phyloP scores from a whole-genome alignment of 2,113 vertebrate genomes.

The Patagioenas fasciata region DNA sequence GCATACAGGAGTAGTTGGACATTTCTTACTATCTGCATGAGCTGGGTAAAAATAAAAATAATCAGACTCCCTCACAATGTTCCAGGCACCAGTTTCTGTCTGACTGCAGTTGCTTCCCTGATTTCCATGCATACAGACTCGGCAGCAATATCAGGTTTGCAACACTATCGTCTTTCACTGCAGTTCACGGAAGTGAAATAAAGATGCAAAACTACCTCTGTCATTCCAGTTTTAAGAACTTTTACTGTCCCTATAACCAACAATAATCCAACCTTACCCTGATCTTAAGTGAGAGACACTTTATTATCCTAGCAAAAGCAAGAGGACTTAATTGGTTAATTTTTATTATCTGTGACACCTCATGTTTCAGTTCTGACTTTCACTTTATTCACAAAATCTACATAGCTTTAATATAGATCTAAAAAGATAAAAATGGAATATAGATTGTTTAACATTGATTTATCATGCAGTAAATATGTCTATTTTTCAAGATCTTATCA shows the following conservation, averaged over 20 bases:
- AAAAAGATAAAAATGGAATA: not conserved
- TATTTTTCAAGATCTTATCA: not conserved
- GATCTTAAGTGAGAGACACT: not conserved
- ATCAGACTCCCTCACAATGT: not conserved
- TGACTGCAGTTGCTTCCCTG: not conserved
- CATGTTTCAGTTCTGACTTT: not conserved
- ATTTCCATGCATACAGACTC: not conserved
- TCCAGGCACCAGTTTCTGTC: not conserved
- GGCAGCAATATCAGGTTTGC: not conserved
- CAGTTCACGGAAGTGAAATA: not conserved
- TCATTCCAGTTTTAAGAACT: not conserved
- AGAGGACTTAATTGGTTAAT: not conserved
- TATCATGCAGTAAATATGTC: not conserved
- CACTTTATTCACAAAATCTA: not conserved
- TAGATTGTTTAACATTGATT: not conserved
- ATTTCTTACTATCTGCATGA: not conserved
- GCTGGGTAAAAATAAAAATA: constrained; percentile 27
- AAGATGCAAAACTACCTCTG: not conserved
- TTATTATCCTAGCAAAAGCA: not conserved
- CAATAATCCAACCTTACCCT: not conserved
- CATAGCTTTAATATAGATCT: not conserved
- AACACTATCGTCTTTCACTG: not conserved
- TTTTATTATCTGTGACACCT: not conserved
- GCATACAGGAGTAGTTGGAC: not conserved
- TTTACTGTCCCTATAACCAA: not conserved